Percentiles rank a stretch among this genome's conserved stretches.
These are phyloP conservation scores for Tinamus major DNA, from an alignment of 2,797 vertebrate species.

Conservation along the genomic window DNA sequence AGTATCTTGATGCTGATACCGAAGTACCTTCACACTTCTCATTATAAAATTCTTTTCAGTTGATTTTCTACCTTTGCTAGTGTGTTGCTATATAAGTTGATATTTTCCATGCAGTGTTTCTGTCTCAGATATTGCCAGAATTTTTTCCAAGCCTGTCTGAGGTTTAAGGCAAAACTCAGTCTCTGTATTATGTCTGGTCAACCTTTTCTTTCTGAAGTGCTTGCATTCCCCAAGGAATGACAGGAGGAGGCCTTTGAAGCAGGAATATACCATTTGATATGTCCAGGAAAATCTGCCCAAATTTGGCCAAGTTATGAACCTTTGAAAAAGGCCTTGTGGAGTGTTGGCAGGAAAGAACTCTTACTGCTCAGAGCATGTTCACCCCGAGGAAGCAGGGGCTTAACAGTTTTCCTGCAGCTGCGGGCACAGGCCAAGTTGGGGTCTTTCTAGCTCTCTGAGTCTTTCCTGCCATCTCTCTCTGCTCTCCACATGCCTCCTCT, in stretches of 20 bases:
- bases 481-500: not conserved
- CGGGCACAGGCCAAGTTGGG: not conserved
- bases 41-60: not conserved
- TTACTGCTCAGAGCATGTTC: fast-evolving
- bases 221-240: not conserved
- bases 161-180: not conserved
- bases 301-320: not conserved
- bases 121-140: not conserved
- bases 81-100: not conserved
- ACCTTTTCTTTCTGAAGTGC: not conserved
- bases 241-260: not conserved
- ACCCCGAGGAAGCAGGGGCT: not conserved
- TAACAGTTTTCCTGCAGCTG: not conserved
- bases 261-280: not conserved
- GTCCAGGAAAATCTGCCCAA: not conserved
- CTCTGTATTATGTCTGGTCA: not conserved
- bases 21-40: not conserved
- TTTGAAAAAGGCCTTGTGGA: slow-evolving; percentile 2
- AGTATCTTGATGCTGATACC: not conserved
- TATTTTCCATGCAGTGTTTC: not conserved
- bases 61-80: not conserved
- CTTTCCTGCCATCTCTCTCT: not conserved
- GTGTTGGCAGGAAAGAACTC: not conserved
- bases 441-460: not conserved
- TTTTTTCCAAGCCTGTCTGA: not conserved